Conservation (phyloP, 1,140 invertebrate species). For the Drosophila willistoni region DNA sequence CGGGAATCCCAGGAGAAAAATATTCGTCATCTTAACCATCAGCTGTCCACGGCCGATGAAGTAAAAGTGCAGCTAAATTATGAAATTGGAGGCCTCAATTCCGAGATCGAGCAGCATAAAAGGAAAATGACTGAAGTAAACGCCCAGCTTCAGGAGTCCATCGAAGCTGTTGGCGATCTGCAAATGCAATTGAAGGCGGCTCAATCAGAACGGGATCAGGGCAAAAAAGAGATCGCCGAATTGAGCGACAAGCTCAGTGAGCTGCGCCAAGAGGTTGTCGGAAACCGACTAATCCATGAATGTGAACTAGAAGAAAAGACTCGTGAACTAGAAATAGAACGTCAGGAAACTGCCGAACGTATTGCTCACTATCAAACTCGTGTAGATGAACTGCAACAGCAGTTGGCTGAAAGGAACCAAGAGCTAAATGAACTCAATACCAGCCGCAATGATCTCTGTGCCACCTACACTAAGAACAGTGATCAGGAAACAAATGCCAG, state of each 20-base stretch:
- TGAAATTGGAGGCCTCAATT: constrained; percentile 59
- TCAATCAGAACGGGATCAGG: neutral
- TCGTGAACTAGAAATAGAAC: constrained; percentile 21
- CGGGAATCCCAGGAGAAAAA: constrained; percentile 20
- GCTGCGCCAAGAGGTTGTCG: constrained; percentile 21
- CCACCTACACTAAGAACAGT: constrained; percentile 15
- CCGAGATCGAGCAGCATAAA: constrained; percentile 31
- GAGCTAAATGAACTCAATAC: constrained; percentile 14
- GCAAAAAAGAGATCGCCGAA: neutral
- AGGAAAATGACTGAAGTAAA: neutral
- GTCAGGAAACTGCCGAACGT: neutral
- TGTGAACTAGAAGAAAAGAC: constrained; percentile 36
- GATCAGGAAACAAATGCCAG: neutral
- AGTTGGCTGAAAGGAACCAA: neutral
- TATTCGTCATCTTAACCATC: neutral
- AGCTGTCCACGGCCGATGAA: constrained; percentile 23
- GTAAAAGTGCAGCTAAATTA: constrained; percentile 42
- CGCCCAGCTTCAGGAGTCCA: neutral
- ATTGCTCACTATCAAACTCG: constrained; percentile 12
- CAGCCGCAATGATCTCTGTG: constrained; percentile 13
- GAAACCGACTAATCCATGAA: constrained; percentile 8
- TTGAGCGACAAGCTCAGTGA: constrained; percentile 6
- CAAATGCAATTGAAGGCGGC: neutral
- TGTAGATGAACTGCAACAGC: neutral
- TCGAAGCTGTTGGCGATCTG: constrained; percentile 1